phyloP scores from a whole-genome alignment of 1,140 invertebrate genomes.

The Amyelois transitella region DNA sequence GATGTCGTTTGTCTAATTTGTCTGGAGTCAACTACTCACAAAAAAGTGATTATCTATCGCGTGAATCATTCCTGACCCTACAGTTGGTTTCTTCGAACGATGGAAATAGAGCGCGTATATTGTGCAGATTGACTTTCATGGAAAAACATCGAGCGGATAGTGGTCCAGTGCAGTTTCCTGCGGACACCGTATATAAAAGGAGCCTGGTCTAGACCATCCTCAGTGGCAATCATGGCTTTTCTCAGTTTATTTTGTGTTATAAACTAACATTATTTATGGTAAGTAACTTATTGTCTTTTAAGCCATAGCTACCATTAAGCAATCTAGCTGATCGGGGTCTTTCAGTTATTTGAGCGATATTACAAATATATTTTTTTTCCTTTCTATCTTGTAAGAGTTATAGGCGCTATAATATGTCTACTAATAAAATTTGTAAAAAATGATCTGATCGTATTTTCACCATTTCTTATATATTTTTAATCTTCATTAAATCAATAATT shows the following conservation, averaged over 20 bases:
- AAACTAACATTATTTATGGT: background rate
- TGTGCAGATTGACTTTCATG: slow-evolving; percentile 61
- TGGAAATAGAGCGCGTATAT: slow-evolving; percentile 46
- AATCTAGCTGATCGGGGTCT: too few species aligned
- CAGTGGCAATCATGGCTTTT: slow-evolving; percentile 18
- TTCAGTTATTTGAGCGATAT: too few species aligned
- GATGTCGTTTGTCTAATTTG: background rate
- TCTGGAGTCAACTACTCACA: background rate
- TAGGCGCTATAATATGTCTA: too few species aligned
- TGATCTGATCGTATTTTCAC: too few species aligned
- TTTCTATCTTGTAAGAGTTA: too few species aligned
- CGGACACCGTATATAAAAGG: slow-evolving; percentile 37
- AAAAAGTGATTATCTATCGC: background rate
- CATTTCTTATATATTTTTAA: too few species aligned
- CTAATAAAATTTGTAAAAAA: too few species aligned
- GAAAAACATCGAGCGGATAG: slow-evolving; percentile 48
- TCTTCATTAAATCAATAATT: too few species aligned
- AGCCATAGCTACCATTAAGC: too few species aligned
- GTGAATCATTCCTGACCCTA: slow-evolving; percentile 32
- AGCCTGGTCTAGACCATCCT: slow-evolving; percentile 5
- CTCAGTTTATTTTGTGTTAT: background rate
- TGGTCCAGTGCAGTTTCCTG: slow-evolving; percentile 39
- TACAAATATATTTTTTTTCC: too few species aligned
- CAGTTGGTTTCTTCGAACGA: slow-evolving; percentile 54
- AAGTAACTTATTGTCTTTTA: background rate